Evolutionary conservation across 2,113 vertebrate genomes (phyloP).

Genomic region (Crocuta crocuta): DNA sequence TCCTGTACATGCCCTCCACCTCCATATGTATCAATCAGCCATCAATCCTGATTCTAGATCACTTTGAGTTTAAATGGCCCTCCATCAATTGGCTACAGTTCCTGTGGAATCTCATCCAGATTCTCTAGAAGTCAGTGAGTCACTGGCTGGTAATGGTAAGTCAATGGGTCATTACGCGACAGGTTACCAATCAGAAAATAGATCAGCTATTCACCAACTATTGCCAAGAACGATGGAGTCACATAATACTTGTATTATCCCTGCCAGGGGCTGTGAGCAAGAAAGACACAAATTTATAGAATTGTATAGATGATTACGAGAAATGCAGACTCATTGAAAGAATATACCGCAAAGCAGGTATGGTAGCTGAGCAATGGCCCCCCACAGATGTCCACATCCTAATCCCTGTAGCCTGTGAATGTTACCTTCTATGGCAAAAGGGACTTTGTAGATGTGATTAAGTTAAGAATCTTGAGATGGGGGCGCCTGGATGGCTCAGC

Average conservation of each 20-base stretch:
- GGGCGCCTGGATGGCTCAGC: no score
- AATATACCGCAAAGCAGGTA: not conserved
- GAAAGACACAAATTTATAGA: not conserved
- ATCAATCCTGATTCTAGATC: not conserved
- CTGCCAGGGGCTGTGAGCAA: not conserved
- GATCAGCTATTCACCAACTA: not conserved
- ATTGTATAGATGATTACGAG: not conserved
- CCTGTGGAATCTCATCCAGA: not conserved
- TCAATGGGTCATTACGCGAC: not conserved
- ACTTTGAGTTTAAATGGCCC: not conserved
- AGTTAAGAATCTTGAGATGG: not conserved
- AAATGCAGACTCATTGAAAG: not conserved
- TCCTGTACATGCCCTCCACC: not conserved
- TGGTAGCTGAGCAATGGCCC: not conserved
- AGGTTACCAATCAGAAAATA: slow-evolving; percentile 18
- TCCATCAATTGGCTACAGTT: not conserved
- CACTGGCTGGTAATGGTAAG: not conserved
- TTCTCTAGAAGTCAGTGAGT: not conserved
- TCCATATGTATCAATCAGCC: not conserved
- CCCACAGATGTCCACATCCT: not conserved
- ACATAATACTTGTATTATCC: not conserved
- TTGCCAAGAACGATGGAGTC: not conserved
- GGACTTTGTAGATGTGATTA: not conserved
- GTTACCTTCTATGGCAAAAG: not conserved
- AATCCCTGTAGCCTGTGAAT: not conserved